Evolutionary conservation across 2,113 vertebrate species (phyloP), one percentile per base, ranked within the genome.

Genomic region (Miniopterus natalensis): DNA sequence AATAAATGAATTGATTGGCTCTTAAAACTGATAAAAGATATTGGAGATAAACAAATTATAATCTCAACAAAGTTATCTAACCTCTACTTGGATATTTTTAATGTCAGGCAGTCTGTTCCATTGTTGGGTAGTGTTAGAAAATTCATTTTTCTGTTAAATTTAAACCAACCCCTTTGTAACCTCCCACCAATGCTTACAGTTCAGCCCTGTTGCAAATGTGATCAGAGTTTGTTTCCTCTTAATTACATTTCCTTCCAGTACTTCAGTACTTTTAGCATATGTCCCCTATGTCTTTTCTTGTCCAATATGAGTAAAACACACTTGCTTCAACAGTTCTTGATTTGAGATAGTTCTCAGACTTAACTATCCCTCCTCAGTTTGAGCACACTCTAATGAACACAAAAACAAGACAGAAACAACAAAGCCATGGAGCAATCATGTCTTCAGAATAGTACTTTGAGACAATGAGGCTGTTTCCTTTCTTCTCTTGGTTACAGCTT

Each of bases 261-360:
- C 91, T 74, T 96, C 86, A 84, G 79, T 66, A 90, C 8, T 83
- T 96, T 92, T 42, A 94, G 42, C 36, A 81, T 57, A 55, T 86
- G n/a, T 84, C 65, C 55, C 59, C 47, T 80, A 11, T 68, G 74
- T n/a, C 57, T 97, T 96, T 93, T 81, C 31, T 92, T 92, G 47
- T 96, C 45, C 36, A 84, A 42, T 49, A 57, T 74, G 40, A 91
- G 78, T 80, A 87, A 95, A 96, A 86, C 45, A 94, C 8, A 84
- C 55, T 96, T 74, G 42, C n/a, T 93, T 80, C 87, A 73, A 31
- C 14, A 80, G 78, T 89, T 92, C 71, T 66, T 95, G 55, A 94
- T 79, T 55, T 49, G 49, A 92, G 47, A 83, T 20, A 53, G 42
- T 93, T 71, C 53, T 95, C 78, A 93, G 51, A 77, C 25, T 63